phyloP scores from a whole-genome alignment of 2,797 vertebrate genomes.

The Harpagifer antarcticus region DNA sequence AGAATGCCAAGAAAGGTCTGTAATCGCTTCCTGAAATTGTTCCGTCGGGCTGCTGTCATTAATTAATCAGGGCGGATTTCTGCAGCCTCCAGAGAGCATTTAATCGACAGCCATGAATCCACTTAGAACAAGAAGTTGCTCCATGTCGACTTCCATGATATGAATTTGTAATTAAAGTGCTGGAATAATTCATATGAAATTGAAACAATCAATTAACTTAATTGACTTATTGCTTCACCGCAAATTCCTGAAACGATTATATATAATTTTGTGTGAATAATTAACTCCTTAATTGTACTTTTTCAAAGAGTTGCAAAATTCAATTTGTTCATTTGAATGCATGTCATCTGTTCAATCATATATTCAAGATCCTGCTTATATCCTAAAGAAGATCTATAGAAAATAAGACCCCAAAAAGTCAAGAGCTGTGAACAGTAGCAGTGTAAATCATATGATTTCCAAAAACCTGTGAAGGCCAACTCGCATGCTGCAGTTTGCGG shows the following conservation, averaged over 20 bases:
- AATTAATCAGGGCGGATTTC: constrained; percentile 61
- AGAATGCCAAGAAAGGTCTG: constrained; percentile 65
- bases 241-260: constrained; percentile 24
- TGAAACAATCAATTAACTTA: not conserved
- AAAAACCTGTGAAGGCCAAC: constrained; percentile 61
- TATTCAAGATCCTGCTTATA: not conserved
- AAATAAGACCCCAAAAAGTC: constrained; percentile 22
- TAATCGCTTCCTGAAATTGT: constrained; percentile 72
- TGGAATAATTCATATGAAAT: constrained; percentile 10
- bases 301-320: constrained; percentile 18
- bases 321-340: not conserved
- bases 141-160: constrained; percentile 22
- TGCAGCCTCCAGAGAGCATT: constrained; percentile 40
- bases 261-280: not conserved
- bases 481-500: constrained; percentile 14
- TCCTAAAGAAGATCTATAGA: constrained; percentile 6
- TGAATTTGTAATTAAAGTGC: constrained; percentile 15
- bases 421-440: constrained; percentile 57
- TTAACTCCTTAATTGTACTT: constrained; percentile 4
- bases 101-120: constrained; percentile 48
- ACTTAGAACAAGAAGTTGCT: constrained; percentile 30
- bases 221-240: not conserved
- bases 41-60: constrained; percentile 51
- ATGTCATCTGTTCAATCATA: not conserved
- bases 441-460: constrained; percentile 50